Percentiles rank a stretch among this genome's conserved stretches.
These are phyloP conservation scores for Toxotes jaculatrix DNA, from an alignment of 2,113 vertebrate genomes.

Conservation along the genomic window DNA sequence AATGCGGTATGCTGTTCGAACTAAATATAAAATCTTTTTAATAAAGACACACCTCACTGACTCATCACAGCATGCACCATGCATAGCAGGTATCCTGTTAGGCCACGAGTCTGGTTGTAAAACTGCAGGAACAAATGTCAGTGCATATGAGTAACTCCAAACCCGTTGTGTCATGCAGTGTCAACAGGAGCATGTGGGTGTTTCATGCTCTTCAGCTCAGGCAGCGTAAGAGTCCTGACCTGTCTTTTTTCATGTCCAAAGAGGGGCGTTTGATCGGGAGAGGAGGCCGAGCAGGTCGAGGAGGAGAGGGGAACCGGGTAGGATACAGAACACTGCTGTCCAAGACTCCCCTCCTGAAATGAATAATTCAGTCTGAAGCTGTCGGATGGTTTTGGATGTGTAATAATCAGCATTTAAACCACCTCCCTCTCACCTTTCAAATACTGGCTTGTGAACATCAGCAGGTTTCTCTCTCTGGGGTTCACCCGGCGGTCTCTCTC, in stretches of 20 bases:
- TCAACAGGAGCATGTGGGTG: background rate
- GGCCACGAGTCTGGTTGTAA: background rate
- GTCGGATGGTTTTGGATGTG: background rate
- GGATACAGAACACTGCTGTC: conserved; percentile 80
- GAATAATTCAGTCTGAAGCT: conserved; percentile 47
- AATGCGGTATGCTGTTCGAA: background rate
- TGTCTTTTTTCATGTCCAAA: conserved; percentile 64
- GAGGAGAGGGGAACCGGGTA: conserved; percentile 72
- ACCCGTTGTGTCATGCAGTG: conserved; percentile 50
- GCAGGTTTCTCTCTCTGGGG: conserved; percentile 43
- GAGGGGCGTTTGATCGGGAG: conserved; percentile 60
- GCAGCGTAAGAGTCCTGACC: conserved; percentile 52
- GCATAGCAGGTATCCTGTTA: conserved; percentile 35
- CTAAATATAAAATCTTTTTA: background rate
- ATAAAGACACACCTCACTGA: conserved; percentile 41
- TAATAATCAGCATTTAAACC: background rate
- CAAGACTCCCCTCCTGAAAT: conserved; percentile 78
- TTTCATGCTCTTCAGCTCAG: conserved; percentile 3
- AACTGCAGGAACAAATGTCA: conserved; percentile 22
- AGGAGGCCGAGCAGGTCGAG: conserved; percentile 53
- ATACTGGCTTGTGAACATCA: conserved; percentile 51
- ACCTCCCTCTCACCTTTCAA: conserved; percentile 82
- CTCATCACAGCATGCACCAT: conserved; percentile 61
- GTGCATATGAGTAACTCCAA: conserved; percentile 9
- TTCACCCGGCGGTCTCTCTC: conserved; percentile 27